phyloP scores from a whole-genome alignment of 1,140 invertebrate species.

The Eupristina koningsbergeri region DNA sequence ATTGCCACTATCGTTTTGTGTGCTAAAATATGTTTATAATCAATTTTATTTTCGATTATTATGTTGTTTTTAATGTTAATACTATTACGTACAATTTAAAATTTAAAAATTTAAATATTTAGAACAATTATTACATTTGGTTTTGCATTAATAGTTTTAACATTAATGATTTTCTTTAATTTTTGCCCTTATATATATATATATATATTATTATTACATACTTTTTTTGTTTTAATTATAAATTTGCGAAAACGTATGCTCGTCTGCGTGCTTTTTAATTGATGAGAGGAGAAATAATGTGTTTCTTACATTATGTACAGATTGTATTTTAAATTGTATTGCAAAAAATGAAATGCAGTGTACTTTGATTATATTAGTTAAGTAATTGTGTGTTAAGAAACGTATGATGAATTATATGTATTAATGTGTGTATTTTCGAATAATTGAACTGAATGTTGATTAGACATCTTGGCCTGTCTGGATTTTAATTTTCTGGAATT shows the following conservation, averaged over 20 bases:
- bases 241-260: slow-evolving; percentile 44
- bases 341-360: slow-evolving; percentile 4
- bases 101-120: slow-evolving; percentile 1
- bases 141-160: neutral
- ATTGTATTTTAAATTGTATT: slow-evolving; percentile 13
- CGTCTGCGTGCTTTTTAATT: slow-evolving; percentile 42
- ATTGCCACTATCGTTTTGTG: neutral
- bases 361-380: neutral
- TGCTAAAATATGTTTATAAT: neutral
- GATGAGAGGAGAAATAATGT: slow-evolving; percentile 12
- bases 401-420: slow-evolving; percentile 12
- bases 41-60: slow-evolving; percentile 10
- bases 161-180: neutral
- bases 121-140: slow-evolving; percentile 1
- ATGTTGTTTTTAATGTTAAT: slow-evolving; percentile 1
- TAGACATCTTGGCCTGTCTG: too few species aligned
- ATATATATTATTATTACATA: slow-evolving; percentile 6
- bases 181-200: neutral
- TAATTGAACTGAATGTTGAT: neutral
- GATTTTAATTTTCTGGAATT: neutral
- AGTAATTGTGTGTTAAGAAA: slow-evolving; percentile 16
- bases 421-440: slow-evolving; percentile 30
- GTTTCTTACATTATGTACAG: slow-evolving; percentile 33
- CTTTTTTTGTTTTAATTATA: neutral
- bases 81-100: neutral